A percentile compares a stretch with the other conserved stretches of the same genome.
phyloP scores from a whole-genome alignment of 35 echinoderm and acorn worm genomes.

The Diadema setosum region DNA sequence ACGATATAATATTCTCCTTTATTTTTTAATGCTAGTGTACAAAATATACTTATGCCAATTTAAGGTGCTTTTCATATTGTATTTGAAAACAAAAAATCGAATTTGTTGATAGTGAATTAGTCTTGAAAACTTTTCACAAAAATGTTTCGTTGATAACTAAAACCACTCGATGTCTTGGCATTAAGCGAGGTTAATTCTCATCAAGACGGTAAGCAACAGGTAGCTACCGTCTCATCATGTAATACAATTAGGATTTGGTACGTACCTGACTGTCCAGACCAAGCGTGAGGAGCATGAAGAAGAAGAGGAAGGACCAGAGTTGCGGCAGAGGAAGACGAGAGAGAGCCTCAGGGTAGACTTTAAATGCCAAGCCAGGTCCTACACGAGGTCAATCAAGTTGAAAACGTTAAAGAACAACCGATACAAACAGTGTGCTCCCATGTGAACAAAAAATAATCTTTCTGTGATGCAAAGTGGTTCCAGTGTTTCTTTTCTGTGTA shows the following conservation, averaged over 20 bases:
- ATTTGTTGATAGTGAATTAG: background rate
- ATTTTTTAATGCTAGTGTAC: too few relatives aligned
- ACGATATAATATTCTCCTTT: background rate
- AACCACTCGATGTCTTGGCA: too few relatives aligned
- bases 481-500: too few relatives aligned
- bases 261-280: slow-evolving; percentile 84
- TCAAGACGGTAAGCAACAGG: background rate
- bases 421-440: too few relatives aligned
- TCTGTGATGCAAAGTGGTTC: too few relatives aligned
- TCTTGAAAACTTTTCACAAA: too few relatives aligned
- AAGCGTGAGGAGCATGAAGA: slow-evolving; percentile 88
- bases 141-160: background rate
- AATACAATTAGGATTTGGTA: too few relatives aligned
- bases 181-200: background rate
- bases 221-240: background rate
- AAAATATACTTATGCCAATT: background rate
- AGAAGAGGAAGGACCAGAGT: slow-evolving; percentile 82
- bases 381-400: too few relatives aligned
- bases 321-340: slow-evolving; percentile 62
- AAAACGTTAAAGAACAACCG: too few relatives aligned
- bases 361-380: slow-evolving; percentile 76
- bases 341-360: slow-evolving; percentile 72
- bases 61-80: background rate
- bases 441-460: too few relatives aligned
- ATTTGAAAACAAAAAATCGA: background rate